phyloP scores from a whole-genome alignment of 2,888 invertebrate species.

The Papilio elwesi region DNA sequence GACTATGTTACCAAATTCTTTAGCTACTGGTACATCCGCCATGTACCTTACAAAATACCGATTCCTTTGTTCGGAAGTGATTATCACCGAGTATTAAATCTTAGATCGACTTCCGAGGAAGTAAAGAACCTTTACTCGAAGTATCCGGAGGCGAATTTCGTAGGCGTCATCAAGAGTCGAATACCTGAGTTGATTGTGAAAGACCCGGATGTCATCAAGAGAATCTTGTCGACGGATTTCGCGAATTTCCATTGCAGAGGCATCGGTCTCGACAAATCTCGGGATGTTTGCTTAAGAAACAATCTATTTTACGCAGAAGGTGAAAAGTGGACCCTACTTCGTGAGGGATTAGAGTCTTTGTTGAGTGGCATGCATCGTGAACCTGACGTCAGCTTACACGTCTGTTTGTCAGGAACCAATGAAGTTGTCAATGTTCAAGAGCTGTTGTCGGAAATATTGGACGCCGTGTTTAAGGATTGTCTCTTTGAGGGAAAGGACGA shows the following conservation, averaged over 20 bases:
- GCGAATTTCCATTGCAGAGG: constrained; percentile 79
- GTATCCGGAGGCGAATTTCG: constrained; percentile 68
- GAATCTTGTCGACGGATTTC: constrained; percentile 77
- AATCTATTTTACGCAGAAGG: constrained; percentile 80
- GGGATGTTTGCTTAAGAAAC: constrained; percentile 82
- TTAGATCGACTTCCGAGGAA: constrained; percentile 69
- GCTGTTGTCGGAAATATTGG: constrained; percentile 78
- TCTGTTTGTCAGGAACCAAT: constrained; percentile 80
- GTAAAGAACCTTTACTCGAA: constrained; percentile 64
- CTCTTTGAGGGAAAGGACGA: constrained; percentile 65
- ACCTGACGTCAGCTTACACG: constrained; percentile 70
- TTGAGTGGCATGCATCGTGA: constrained; percentile 63
- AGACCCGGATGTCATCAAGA: constrained; percentile 73
- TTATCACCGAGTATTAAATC: constrained; percentile 68
- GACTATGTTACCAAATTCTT: constrained; percentile 80
- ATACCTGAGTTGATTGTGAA: constrained; percentile 77
- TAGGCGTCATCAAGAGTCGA: constrained; percentile 73
- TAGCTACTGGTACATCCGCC: constrained; percentile 79
- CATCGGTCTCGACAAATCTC: constrained; percentile 79
- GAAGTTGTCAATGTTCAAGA: constrained; percentile 78
- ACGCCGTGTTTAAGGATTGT: constrained; percentile 74
- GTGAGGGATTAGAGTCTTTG: constrained; percentile 68
- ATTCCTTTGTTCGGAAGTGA: constrained; percentile 75
- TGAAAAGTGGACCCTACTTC: constrained; percentile 76
- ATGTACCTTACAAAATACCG: constrained; percentile 69